These are phyloP conservation scores for Chunga burmeisteri DNA, from an alignment of 2,113 vertebrate genomes.

Conservation along the genomic window DNA sequence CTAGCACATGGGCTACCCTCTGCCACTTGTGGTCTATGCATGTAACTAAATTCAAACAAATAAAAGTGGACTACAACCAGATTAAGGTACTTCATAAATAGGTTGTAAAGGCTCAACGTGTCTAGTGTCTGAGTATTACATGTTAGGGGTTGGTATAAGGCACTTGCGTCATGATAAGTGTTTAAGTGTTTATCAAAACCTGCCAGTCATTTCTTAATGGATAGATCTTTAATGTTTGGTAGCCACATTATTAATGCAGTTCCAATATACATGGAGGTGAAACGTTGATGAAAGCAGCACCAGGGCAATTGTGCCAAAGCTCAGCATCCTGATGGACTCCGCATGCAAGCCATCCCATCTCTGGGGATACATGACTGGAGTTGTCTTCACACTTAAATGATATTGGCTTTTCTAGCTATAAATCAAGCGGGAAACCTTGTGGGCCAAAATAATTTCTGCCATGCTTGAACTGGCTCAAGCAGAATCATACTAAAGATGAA, in stretches of 20 bases:
- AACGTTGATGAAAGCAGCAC: not conserved
- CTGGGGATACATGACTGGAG: not conserved
- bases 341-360: not conserved
- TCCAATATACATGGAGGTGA: rapidly evolving
- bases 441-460: not conserved
- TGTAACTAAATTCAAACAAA: not conserved
- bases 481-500: not conserved
- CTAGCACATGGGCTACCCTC: not conserved
- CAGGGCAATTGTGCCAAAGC: not conserved
- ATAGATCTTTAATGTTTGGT: not conserved
- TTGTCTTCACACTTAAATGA: not conserved
- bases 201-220: not conserved
- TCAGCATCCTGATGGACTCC: not conserved
- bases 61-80: not conserved
- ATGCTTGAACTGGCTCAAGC: not conserved
- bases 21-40: not conserved
- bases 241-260: not conserved
- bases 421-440: not conserved
- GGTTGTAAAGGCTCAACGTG: not conserved
- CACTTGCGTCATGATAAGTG: not conserved
- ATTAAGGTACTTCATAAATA: not conserved
- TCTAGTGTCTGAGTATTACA: not conserved
- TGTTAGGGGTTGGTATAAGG: not conserved
- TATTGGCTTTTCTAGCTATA: not conserved
- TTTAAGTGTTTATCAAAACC: not conserved